Base-by-base conservation (phyloP, 2,888 invertebrate genomes). In the Stegana nigrithorax region DNA sequence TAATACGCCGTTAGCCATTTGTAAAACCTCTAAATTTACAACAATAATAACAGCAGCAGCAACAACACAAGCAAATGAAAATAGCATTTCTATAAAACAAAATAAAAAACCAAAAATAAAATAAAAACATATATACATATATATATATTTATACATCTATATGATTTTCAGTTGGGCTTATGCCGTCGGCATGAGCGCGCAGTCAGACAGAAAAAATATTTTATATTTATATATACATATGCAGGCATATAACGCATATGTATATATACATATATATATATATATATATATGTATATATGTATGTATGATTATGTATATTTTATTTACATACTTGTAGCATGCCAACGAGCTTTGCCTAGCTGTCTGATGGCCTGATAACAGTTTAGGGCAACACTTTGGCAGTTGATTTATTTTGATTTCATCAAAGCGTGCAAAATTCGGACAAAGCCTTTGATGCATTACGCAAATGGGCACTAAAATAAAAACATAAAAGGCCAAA, bases 121-220 rank as follows among this genome's bases (percentile, higher is more conserved):
- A 45, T 6, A 45, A 29, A 55, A 55, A 39, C n/a, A 39, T 4
- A 5, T 32, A 5, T 5, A 12, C 6, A 12, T 36, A 36, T 79
- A 75, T n/a, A n/a, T n/a, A 75, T 79, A 75, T 79, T 75, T 75
- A 74, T 79, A 75, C 79, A 74, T 76, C 65, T 72, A 65, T 68
- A 58, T 7, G 62, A 8, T 42, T 23, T 50, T 55, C 25, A 45
- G 50, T 23, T 51, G 2, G 23, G 25, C 47, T 19, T 47, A 17
- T 47, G n/a, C n/a, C n/a, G n/a, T n/a, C n/a, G n/a, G n/a, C n/a
- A n/a, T n/a, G n/a, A n/a, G n/a, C n/a, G n/a, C n/a, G 78, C 32
- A 36, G 19, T 21, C 36, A 23, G 21, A 55, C 19, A 29, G 8
- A 32, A 5, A 53, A 14, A 32, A n/a, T n/a, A n/a, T n/a, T n/a